Conservation (phyloP, 2,888 invertebrate species). For the Pseudococcus jackbeardsleyi region DNA sequence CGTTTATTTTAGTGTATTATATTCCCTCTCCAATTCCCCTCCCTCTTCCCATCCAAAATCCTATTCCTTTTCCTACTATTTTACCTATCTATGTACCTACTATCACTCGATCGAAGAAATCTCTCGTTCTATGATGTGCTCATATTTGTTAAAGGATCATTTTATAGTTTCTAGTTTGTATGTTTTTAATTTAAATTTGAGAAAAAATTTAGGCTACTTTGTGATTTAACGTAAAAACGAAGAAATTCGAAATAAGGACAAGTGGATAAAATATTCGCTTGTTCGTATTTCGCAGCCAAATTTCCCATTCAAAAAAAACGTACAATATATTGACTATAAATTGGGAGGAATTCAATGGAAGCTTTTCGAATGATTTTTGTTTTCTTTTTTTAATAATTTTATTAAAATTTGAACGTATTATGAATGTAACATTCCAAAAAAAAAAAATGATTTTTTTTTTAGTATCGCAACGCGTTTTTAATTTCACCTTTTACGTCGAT, state of each 20-base stretch:
- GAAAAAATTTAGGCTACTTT: background rate
- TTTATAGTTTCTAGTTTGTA: constrained; percentile 44
- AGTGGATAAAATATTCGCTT: background rate
- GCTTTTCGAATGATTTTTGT: background rate
- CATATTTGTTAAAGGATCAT: background rate
- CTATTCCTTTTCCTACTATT: background rate
- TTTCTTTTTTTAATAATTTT: constrained; percentile 1
- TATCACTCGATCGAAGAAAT: background rate
- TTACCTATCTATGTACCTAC: background rate
- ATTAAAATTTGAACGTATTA: background rate
- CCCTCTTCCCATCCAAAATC: background rate
- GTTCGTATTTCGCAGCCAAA: background rate
- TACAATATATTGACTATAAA: constrained; percentile 24
- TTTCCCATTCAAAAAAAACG: background rate
- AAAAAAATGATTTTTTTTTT: background rate
- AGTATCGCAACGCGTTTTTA: background rate
- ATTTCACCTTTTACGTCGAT: background rate
- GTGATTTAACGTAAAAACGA: background rate
- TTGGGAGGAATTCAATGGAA: background rate
- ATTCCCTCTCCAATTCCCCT: background rate
- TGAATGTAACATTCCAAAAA: background rate
- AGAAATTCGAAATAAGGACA: background rate
- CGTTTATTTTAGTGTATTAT: background rate
- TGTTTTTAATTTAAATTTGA: background rate
- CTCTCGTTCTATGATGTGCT: background rate